Conservation (phyloP, 2,888 invertebrate species). For the Eurytoma californica region DNA sequence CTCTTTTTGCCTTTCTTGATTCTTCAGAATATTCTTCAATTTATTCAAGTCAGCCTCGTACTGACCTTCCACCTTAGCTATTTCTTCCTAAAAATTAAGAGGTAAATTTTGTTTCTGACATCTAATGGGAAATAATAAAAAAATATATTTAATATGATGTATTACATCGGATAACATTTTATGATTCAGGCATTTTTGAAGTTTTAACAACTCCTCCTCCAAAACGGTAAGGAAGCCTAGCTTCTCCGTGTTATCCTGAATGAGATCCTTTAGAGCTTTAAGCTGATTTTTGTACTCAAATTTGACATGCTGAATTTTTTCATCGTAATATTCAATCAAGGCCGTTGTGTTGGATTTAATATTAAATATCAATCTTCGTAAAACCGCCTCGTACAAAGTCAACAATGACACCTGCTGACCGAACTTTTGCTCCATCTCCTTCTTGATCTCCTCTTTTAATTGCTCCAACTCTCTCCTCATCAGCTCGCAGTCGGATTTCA, state of each 20-base stretch:
- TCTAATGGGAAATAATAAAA: not conserved
- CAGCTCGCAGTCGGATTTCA: conserved; percentile 82
- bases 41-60: conserved; percentile 73
- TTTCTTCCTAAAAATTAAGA: conserved; percentile 62
- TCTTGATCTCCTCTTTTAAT: conserved; percentile 77
- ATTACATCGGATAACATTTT: conserved; percentile 62
- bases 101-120: not conserved
- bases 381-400: conserved; percentile 77
- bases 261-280: conserved; percentile 74
- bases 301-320: conserved; percentile 74
- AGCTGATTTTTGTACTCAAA: conserved; percentile 68
- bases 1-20: conserved; percentile 58
- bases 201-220: conserved; percentile 76
- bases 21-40: conserved; percentile 71
- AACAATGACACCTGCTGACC: conserved; percentile 77
- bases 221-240: conserved; percentile 77
- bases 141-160: not conserved
- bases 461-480: conserved; percentile 80
- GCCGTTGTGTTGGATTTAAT: conserved; percentile 76
- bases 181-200: conserved; percentile 73
- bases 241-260: conserved; percentile 78
- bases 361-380: conserved; percentile 78
- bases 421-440: conserved; percentile 78
- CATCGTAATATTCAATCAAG: conserved; percentile 74
- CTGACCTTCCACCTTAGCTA: conserved; percentile 65